phyloP scores from a whole-genome alignment of 2,113 vertebrate genomes.

The Colaptes auratus region DNA sequence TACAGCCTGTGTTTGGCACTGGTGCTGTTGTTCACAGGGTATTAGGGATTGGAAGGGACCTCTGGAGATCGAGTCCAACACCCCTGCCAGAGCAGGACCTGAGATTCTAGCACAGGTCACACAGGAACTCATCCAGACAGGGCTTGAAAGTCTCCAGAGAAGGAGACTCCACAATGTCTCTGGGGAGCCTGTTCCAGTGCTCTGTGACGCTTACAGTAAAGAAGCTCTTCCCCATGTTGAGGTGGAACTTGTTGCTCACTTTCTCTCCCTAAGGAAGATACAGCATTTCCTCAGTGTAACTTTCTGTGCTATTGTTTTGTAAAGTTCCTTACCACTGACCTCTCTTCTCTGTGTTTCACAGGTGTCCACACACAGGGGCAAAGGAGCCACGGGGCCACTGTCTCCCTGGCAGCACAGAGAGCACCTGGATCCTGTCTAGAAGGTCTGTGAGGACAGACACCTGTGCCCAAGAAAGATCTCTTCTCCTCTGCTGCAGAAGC shows the following conservation, averaged over 20 bases:
- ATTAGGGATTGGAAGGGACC: too few species aligned
- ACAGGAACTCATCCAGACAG: too few species aligned
- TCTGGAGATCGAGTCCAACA: too few species aligned
- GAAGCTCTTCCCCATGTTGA: too few species aligned
- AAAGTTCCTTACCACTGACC: background rate
- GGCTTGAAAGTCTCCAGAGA: too few species aligned
- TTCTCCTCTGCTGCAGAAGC: background rate
- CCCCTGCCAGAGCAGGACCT: too few species aligned
- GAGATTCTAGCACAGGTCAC: too few species aligned
- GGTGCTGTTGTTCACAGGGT: background rate
- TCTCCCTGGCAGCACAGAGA: background rate
- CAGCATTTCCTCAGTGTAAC: background rate
- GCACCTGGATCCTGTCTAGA: background rate
- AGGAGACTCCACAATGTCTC: too few species aligned
- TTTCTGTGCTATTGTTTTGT: background rate
- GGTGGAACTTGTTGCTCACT: too few species aligned
- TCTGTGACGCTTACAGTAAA: too few species aligned
- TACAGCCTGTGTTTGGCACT: background rate
- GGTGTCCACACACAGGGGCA: background rate
- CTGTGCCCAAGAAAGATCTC: background rate
- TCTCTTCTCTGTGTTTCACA: fast-evolving
- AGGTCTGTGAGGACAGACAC: background rate
- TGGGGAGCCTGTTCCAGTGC: too few species aligned
- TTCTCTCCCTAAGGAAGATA: background rate
- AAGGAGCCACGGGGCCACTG: background rate